Percentiles rank a stretch among this genome's conserved stretches.
Conservation (phyloP, 2,113 vertebrate genomes). For the Arenaria interpres region DNA sequence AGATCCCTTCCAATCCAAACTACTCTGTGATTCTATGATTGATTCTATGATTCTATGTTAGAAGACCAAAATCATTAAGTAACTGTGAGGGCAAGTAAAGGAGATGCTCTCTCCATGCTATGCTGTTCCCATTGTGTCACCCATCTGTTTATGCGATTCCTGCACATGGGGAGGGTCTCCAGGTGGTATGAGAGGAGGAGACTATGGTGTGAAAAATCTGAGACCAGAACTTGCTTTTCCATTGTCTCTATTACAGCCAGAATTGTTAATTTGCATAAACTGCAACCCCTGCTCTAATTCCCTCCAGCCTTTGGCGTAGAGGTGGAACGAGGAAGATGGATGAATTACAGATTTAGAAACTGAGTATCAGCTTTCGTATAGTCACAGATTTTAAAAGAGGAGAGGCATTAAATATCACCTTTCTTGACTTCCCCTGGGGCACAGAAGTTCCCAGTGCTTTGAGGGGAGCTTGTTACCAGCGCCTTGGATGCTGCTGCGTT, state of each 20-base stretch:
- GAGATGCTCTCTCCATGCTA: not conserved
- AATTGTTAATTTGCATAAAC: not conserved
- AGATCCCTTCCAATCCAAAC: not conserved
- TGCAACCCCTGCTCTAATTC: not conserved
- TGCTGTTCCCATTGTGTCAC: accelerated
- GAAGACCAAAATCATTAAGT: not conserved
- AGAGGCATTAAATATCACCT: not conserved
- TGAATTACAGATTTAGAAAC: not conserved
- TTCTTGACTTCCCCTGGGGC: not conserved
- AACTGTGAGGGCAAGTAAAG: not conserved
- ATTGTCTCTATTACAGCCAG: not conserved
- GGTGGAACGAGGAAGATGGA: not conserved
- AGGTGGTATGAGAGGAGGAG: not conserved
- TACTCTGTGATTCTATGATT: not conserved
- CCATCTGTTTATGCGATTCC: accelerated
- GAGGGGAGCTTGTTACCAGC: not conserved
- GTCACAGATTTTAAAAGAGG: not conserved
- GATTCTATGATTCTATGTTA: not conserved
- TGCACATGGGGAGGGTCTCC: not conserved
- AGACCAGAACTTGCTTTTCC: not conserved
- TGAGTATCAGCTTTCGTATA: not conserved
- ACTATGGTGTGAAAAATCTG: not conserved
- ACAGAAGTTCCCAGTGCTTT: not conserved
- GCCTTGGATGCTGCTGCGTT: not conserved
- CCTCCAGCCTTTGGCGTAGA: not conserved